These are phyloP conservation scores for Ctenosaura bakeri DNA, from an alignment of 2,797 vertebrate species.

Conservation along the genomic window DNA sequence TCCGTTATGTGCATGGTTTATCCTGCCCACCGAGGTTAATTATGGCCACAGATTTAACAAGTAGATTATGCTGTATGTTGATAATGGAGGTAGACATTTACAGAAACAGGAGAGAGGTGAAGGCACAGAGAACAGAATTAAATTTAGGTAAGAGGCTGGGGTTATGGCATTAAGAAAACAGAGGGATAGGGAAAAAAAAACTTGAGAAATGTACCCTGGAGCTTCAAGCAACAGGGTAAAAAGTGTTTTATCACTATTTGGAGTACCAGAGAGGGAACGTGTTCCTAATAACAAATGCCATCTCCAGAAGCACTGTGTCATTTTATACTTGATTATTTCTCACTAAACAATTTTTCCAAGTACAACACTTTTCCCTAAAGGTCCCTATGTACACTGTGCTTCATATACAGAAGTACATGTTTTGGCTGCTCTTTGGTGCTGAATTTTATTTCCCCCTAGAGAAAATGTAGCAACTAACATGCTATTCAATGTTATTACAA, in stretches of 20 bases:
- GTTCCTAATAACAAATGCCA: neutral
- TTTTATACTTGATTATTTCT: slow-evolving; percentile 58
- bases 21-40: too few species aligned
- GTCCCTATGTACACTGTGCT: slow-evolving; percentile 48
- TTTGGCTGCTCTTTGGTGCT: slow-evolving; percentile 26
- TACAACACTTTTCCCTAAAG: slow-evolving; percentile 55
- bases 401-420: slow-evolving; percentile 27
- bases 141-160: neutral
- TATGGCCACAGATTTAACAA: neutral
- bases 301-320: slow-evolving; percentile 41
- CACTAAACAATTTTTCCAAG: slow-evolving; percentile 54
- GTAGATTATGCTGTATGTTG: neutral
- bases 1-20: too few species aligned
- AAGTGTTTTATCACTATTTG: slow-evolving; percentile 32
- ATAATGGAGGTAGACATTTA: slow-evolving; percentile 1
- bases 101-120: neutral
- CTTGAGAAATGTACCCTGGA: slow-evolving; percentile 38
- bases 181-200: neutral
- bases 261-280: neutral
- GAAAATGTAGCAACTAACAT: slow-evolving; percentile 61
- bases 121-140: slow-evolving; percentile 6
- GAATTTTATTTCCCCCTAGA: slow-evolving; percentile 64
- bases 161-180: neutral
- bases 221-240: slow-evolving; percentile 29
- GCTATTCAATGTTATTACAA: slow-evolving; percentile 68